Evolutionary conservation across 2,888 invertebrate genomes (phyloP).

Genomic region (Leucoma salicis): DNA sequence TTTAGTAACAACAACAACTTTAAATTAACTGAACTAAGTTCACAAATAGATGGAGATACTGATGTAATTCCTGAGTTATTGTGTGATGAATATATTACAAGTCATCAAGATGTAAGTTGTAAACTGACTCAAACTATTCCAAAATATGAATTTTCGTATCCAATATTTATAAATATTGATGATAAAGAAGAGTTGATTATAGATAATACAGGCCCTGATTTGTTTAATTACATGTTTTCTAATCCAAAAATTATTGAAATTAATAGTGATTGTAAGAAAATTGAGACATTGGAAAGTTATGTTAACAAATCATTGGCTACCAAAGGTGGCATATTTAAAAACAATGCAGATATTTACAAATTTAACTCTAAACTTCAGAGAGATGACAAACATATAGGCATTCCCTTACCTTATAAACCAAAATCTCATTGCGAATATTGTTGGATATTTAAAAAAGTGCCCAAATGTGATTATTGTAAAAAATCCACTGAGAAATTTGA

Average conservation of each 20-base stretch:
- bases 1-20: no score
- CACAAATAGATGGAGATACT: no score
- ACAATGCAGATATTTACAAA: no score
- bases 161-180: background rate
- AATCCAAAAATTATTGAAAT: background rate
- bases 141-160: conserved; percentile 1
- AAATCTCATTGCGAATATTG: conserved; percentile 40
- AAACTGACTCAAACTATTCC: no score
- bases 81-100: no score
- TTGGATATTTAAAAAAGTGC: conserved; percentile 44
- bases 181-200: background rate
- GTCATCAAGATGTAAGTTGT: no score
- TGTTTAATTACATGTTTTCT: background rate
- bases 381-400: background rate
- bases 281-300: no score
- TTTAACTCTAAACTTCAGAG: background rate
- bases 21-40: background rate
- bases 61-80: no score
- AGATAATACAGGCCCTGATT: background rate
- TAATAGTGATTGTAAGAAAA: no score
- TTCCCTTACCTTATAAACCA: background rate
- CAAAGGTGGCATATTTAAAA: no score
- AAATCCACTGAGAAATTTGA: conserved; percentile 15
- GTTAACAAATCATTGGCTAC: no score
- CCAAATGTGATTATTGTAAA: conserved; percentile 47